Evolutionary conservation across 2,113 vertebrate genomes (phyloP), one percentile per base, ranked within the genome.

Genomic region (Ellobius talpinus): DNA sequence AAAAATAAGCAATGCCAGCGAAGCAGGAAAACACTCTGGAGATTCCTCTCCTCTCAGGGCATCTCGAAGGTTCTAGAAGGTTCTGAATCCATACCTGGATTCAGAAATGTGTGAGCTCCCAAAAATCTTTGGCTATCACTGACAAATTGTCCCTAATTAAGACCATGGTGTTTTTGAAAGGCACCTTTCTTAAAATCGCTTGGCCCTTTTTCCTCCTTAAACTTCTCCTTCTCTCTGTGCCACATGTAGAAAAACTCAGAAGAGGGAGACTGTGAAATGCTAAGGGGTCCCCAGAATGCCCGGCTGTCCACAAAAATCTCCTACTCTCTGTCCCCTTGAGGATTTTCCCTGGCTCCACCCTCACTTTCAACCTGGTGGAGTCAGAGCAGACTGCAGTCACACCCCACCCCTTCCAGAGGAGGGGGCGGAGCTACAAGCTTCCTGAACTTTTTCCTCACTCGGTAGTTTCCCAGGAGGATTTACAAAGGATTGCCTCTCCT

Each of bases 121-220:
- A 1, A 73, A 73, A 90, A 72, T 55, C 55, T 55, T 92, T 78
- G 36, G 63, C 24, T 45, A 2, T 78, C 74, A 89, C 16, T 8
- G 29, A 39, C 39, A 84, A 93, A 73, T 45, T 5, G 9, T 76
- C 52, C 52, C 82, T 93, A 84, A 87, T 77, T 89, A 96, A 97
- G 85, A 94, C 5, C 26, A 5, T n/a, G 58, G 8, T 94, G 70
- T 4, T 36, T 94, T 91, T 90, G 89, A 68, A 92, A 96, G 66
- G 19, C 5, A 90, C 52, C 16, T 92, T 93, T n/a, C 50, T 91
- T 61, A 58, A 39, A 93, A 65, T 61, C 68, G 82, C 23, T 78
- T 95, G 72, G 24, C 0, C 42, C 24, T 47, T 72, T 74, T 82
- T 89, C 33, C 16, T 93, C 50, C 33, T 97, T 86, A 78, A 89